A percentile compares a stretch with the other conserved stretches of the same genome.
Evolutionary conservation across 1,140 invertebrate species (phyloP).

Genomic region (Drosophila sucinea): DNA sequence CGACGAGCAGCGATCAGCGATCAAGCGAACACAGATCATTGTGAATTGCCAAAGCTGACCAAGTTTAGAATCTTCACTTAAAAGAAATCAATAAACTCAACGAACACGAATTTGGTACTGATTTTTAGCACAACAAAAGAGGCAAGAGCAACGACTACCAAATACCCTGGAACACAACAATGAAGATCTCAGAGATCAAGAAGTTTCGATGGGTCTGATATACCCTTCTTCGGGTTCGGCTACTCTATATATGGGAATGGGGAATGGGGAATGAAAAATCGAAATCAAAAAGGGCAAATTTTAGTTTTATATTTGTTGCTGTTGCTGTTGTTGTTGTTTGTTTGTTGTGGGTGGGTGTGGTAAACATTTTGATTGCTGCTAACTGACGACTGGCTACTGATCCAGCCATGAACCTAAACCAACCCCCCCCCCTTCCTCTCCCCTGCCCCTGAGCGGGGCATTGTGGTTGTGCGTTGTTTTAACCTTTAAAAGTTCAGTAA

Average conservation of each 20-base stretch:
- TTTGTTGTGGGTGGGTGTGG: neutral
- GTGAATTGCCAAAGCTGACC: slow-evolving; percentile 53
- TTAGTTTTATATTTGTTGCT: neutral
- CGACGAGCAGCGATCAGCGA: neutral
- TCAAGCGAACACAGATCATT: neutral
- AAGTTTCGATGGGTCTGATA: neutral
- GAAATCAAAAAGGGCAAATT: slow-evolving; percentile 1
- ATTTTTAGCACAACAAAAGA: slow-evolving; percentile 13
- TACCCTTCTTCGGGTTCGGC: neutral
- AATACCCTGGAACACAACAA: slow-evolving; percentile 15
- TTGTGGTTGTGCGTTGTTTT: neutral
- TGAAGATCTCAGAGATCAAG: too few relatives aligned
- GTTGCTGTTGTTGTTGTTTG: too few relatives aligned
- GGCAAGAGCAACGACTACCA: slow-evolving; percentile 28
- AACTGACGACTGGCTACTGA: slow-evolving; percentile 17
- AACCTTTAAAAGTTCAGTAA: slow-evolving; percentile 67
- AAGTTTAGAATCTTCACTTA: slow-evolving; percentile 58
- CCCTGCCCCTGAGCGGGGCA: neutral
- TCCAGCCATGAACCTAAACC: slow-evolving; percentile 62
- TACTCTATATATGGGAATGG: too few relatives aligned
- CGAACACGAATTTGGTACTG: slow-evolving; percentile 37
- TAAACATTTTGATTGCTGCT: slow-evolving; percentile 2
- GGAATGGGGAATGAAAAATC: neutral
- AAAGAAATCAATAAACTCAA: slow-evolving; percentile 47
- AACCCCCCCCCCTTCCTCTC: slow-evolving; percentile 12